Evolutionary conservation across 2,888 invertebrate species (phyloP), one percentile per base, ranked within the genome.

Genomic region (Artemia sinica): DNA sequence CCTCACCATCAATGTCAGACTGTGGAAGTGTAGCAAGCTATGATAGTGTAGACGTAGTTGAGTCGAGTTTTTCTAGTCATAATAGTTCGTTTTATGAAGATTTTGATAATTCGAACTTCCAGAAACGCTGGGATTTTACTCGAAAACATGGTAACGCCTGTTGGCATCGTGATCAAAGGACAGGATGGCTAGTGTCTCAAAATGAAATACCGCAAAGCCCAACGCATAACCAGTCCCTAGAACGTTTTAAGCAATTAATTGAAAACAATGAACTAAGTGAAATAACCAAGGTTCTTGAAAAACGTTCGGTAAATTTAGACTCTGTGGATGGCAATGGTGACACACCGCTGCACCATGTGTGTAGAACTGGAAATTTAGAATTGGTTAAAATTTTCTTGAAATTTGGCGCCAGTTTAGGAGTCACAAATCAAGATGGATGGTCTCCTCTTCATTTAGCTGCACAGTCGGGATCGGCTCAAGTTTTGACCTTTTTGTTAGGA

Each of bases 261-360:
- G 58, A 18, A n/a, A n/a, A 58, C n/a, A 18, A 18, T 14, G 58
- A 58, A n/a, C 8, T 58, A 58, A 58, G 58, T 14, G 58, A 58
- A 58, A 58, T 58, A 9, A n/a, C 14, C 14, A 58, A n/a, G n/a
- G 58, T 18, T 58, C 18, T 58, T n/a, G 58, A 58, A 18, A 58
- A 58, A 58, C 7, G 58, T 8, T 58, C 58, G 14, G 10, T 58
- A 10, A 58, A 58, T 58, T n/a, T 58, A 14, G 18, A 58, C 58
- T 14, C 58, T 8, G 18, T 58, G 58, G 58, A 58, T 18, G 18
- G 10, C 58, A 58, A 58, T 18, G 58, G 58, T 58, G 58, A 58
- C 18, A 58, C 58, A 58, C 14, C 58, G 58, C 58, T 58, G n/a
- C 58, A 58, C 58, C 10, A 58, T 58, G 58, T 58, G 58, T 58